Percentiles rank a stretch among this genome's conserved stretches.
phyloP scores from a whole-genome alignment of 2,797 vertebrate genomes.

The Siniperca obscura region DNA sequence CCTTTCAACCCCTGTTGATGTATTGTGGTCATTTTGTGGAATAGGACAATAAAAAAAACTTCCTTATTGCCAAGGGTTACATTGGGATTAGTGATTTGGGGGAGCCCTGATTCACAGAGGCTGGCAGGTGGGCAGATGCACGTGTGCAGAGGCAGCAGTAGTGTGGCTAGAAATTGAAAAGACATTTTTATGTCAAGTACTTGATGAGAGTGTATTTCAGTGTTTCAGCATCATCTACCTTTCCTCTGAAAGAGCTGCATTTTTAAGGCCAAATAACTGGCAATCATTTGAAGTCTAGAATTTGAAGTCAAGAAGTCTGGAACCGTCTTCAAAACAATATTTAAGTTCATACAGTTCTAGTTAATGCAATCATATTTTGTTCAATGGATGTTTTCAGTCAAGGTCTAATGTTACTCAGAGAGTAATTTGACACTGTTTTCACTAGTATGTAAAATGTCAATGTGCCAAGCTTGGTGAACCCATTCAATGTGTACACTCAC shows the following conservation, averaged over 20 bases:
- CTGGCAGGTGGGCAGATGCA: background rate
- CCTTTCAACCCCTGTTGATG: constrained; percentile 50
- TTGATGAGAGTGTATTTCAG: constrained; percentile 4
- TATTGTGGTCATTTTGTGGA: constrained; percentile 48
- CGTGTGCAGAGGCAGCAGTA: background rate
- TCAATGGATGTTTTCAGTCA: background rate
- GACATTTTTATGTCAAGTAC: background rate
- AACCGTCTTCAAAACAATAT: background rate
- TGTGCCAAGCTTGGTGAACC: background rate
- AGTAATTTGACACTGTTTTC: background rate
- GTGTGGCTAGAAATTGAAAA: constrained; percentile 18
- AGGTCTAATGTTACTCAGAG: background rate
- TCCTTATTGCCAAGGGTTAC: constrained; percentile 40
- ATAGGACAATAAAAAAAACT: constrained; percentile 47
- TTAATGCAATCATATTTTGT: background rate
- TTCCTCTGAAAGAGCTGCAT: background rate
- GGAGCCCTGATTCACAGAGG: constrained; percentile 33
- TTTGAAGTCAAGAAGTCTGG: background rate
- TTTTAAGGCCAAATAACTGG: background rate
- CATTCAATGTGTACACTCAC: background rate
- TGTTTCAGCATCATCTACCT: background rate
- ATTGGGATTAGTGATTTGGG: constrained; percentile 41
- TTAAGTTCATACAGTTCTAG: background rate
- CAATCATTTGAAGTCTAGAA: background rate
- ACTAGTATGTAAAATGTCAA: background rate